These are phyloP conservation scores for Paragorgia papillata DNA, from an alignment of 92 coral and sea anemone species.

Conservation along the genomic window DNA sequence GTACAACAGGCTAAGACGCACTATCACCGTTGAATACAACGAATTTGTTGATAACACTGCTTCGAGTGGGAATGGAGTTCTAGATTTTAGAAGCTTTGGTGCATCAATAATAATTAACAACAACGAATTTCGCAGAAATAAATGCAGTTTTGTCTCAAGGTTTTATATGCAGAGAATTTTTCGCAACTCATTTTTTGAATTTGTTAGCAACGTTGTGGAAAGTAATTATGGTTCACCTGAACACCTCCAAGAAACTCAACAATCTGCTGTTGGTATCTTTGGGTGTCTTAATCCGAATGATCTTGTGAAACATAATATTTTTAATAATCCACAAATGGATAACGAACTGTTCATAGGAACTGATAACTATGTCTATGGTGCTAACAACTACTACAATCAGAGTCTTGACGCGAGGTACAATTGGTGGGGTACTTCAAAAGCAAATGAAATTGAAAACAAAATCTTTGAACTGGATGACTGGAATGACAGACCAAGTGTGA, in stretches of 20 bases:
- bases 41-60: background rate
- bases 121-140: background rate
- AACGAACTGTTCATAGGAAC: constrained; percentile 52
- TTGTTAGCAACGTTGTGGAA: constrained; percentile 54
- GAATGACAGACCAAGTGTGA: constrained; percentile 53
- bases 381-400: background rate
- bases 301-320: constrained; percentile 44
- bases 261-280: constrained; percentile 16
- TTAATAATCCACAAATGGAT: constrained; percentile 46
- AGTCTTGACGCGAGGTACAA: constrained; percentile 46
- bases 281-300: constrained; percentile 45
- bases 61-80: background rate
- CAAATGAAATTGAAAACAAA: constrained; percentile 23
- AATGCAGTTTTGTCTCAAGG: background rate
- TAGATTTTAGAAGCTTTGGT: background rate
- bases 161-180: background rate
- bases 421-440: constrained; percentile 69
- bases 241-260: background rate
- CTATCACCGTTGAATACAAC: background rate
- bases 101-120: background rate
- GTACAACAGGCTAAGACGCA: no score
- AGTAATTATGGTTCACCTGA: constrained; percentile 6
- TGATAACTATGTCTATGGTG: no score
- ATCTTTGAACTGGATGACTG: constrained; percentile 62
- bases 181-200: background rate